phyloP scores from a whole-genome alignment of 2,888 invertebrate genomes.

The Pollenia angustigena region DNA sequence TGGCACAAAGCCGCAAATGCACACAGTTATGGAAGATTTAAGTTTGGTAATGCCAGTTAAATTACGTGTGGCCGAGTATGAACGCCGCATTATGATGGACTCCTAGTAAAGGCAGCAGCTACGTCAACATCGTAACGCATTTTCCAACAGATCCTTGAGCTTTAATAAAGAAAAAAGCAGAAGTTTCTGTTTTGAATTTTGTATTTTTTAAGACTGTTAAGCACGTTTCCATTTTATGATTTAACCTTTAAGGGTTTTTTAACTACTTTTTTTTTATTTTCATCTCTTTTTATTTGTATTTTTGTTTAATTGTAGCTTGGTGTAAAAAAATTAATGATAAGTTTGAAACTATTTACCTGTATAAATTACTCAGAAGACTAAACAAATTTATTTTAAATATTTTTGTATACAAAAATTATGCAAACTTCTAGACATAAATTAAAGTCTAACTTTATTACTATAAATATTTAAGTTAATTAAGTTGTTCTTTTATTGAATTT shows the following conservation, averaged over 20 bases:
- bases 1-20: constrained; percentile 78
- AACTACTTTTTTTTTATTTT: not conserved
- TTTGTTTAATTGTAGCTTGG: not conserved
- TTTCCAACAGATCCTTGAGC: not conserved
- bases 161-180: not conserved
- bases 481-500: no score
- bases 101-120: not conserved
- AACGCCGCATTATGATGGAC: constrained; percentile 78
- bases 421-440: not conserved
- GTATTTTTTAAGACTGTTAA: not conserved
- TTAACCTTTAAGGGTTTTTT: not conserved
- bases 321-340: constrained; percentile 1
- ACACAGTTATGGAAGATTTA: constrained; percentile 81
- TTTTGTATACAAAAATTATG: no score
- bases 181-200: not conserved
- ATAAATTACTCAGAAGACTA: not conserved
- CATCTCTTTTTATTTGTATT: not conserved
- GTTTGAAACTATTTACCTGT: not conserved
- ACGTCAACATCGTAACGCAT: not conserved
- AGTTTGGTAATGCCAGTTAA: constrained; percentile 81
- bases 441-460: constrained; percentile 8
- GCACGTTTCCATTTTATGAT: not conserved
- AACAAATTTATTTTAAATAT: constrained; percentile 5
- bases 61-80: constrained; percentile 81
- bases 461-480: not conserved